Percentiles rank a stretch among this genome's conserved stretches.
Evolutionary conservation across 2,888 invertebrate species (phyloP).

Genomic region (Vannuccia rotundouncinata): DNA sequence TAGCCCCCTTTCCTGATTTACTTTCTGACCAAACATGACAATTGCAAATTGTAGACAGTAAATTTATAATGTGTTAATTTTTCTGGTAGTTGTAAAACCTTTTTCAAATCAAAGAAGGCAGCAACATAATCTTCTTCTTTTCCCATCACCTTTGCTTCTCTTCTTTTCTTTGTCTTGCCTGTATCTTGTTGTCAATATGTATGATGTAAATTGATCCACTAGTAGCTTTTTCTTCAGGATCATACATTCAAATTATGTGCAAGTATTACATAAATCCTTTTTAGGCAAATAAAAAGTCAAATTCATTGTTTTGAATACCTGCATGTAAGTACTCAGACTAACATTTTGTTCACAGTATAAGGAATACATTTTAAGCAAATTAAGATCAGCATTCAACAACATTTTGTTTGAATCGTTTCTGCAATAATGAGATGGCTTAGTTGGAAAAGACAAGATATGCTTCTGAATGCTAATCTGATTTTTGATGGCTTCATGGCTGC

Average conservation of each 20-base stretch:
- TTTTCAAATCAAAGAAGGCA: neutral
- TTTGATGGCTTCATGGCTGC: neutral
- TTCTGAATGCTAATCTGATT: neutral
- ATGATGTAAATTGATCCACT: neutral
- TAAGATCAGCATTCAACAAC: neutral
- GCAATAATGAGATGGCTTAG: neutral
- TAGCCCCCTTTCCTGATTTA: too few species aligned
- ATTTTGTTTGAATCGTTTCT: neutral
- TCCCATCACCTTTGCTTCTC: neutral
- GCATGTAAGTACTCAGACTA: neutral
- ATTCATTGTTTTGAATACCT: neutral
- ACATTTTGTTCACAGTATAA: neutral
- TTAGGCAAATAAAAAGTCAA: neutral
- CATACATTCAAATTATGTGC: neutral
- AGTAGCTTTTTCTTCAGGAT: neutral
- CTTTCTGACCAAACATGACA: too few species aligned
- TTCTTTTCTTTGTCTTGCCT: neutral
- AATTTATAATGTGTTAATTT: neutral
- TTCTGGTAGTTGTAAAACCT: neutral
- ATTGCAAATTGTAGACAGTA: too few species aligned
- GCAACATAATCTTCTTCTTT: neutral
- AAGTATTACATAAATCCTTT: neutral
- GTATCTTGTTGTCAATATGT: constrained; percentile 9
- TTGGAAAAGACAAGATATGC: neutral
- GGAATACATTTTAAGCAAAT: neutral